Conservation (phyloP, 2,888 invertebrate genomes). For the Acronicta psi region DNA sequence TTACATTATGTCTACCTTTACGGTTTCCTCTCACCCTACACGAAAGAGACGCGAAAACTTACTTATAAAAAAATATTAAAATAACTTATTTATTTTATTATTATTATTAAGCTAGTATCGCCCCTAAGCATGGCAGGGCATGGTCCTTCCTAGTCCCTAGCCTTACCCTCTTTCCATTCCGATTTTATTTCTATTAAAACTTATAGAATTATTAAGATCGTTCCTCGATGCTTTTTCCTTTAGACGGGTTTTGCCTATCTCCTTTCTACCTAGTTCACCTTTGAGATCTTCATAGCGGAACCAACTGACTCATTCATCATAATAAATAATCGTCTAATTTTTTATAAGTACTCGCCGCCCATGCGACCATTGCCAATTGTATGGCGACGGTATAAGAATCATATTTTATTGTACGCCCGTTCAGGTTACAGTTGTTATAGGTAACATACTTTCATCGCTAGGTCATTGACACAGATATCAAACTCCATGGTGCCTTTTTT, state of each 20-base stretch:
- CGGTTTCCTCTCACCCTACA: slow-evolving; percentile 15
- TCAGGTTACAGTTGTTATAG: slow-evolving; percentile 48
- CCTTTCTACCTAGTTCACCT: slow-evolving; percentile 52
- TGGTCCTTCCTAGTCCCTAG: no score
- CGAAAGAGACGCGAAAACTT: slow-evolving; percentile 17
- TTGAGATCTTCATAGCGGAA: slow-evolving; percentile 54
- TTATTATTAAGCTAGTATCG: no score
- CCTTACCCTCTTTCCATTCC: no score
- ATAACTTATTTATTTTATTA: no score
- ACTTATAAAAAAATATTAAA: slow-evolving; percentile 23
- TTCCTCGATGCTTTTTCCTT: slow-evolving; percentile 17
- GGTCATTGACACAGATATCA: slow-evolving; percentile 73
- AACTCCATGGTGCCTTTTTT: slow-evolving; percentile 64
- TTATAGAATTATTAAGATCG: no score
- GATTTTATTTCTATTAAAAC: no score
- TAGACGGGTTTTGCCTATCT: slow-evolving; percentile 33
- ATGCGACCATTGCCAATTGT: slow-evolving; percentile 50
- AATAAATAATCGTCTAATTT: slow-evolving; percentile 65
- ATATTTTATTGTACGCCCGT: slow-evolving; percentile 54
- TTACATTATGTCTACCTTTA: slow-evolving; percentile 19
- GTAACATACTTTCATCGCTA: slow-evolving; percentile 69
- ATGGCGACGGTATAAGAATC: slow-evolving; percentile 58
- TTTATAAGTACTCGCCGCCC: slow-evolving; percentile 53
- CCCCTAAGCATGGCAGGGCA: no score
- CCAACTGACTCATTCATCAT: slow-evolving; percentile 71